Conservation (phyloP, 2,888 invertebrate genomes). For the Stictocephala bisonia region DNA sequence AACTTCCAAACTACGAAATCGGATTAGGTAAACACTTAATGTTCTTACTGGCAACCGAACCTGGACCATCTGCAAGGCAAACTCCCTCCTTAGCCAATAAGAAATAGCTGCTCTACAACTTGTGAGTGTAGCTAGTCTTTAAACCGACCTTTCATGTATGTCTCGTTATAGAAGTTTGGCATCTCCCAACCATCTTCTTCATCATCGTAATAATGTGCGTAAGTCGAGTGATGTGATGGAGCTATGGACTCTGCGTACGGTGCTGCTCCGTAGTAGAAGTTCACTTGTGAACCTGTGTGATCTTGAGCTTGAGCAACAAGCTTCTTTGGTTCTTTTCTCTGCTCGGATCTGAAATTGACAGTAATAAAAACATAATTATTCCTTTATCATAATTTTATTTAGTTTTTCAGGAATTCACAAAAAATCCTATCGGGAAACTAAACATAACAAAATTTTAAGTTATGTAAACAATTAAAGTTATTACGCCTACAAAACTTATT, state of each 20-base stretch:
- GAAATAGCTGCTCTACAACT: not conserved
- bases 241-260: conserved; percentile 96
- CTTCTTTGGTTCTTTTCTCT: conserved; percentile 92
- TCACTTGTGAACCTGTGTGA: conserved; percentile 93
- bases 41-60: too few relatives aligned
- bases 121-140: not conserved
- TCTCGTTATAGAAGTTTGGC: conserved; percentile 97
- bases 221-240: conserved; percentile 94
- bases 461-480: too few relatives aligned
- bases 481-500: too few relatives aligned
- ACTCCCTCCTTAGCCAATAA: too few relatives aligned
- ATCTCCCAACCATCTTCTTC: conserved; percentile 98
- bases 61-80: too few relatives aligned
- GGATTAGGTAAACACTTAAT: too few relatives aligned
- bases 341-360: conserved; percentile 79
- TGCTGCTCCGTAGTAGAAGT: conserved; percentile 96
- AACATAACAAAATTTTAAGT: too few relatives aligned
- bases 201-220: conserved; percentile 95
- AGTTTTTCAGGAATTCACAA: too few relatives aligned
- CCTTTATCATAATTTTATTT: too few relatives aligned
- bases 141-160: conserved; percentile 88
- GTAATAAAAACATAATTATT: too few relatives aligned
- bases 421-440: too few relatives aligned
- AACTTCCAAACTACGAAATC: too few relatives aligned
- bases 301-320: conserved; percentile 89